Base-by-base conservation (phyloP, 2,113 vertebrate genomes). In the Lophotis ruficrista region DNA sequence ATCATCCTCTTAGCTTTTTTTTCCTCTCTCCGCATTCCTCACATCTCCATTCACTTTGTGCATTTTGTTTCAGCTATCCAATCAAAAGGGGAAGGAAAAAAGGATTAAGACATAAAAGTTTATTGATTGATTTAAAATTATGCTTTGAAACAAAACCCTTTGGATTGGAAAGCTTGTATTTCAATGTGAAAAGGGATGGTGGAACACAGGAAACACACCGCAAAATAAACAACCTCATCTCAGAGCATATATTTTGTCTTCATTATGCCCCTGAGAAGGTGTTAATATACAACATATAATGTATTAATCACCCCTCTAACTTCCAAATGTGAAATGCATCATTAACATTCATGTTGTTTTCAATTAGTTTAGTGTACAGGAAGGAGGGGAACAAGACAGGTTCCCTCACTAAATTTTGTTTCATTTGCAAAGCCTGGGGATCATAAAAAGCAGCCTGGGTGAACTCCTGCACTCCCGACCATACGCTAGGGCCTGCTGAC, bases 311-410 rank as follows among this genome's bases (percentile, higher is more conserved):
- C 94, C 93, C 92, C 94, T 97, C 97, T 97, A 97, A 98, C 96
- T 97, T 98, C 96, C 97, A 96, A 97, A 98, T 75, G 97, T 33
- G 97, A 98, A 95, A 98, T 98, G 98, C 97, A 97, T 97, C 98
- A 97, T 98, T 98, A 98, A 98, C 98, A 98, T 98, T 98, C 97
- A 96, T 96, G 97, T 97, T 98, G 98, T 57, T 98, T 96, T 97
- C 98, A 98, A 98, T 98, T 98, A 98, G 97, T 64, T 86, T 16
- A 90, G 94, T 94, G 92, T 43, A 95, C 41, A 94, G 87, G 89
- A 93, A 97, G 96, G 90, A 97, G 90, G 89, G 93, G 56, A 94
- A 53, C 77, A 21, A 92, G 68, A n/a, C 14, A 47, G 84, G 86
- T 54, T 91, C 95, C 78, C 79, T 93, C 87, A 35, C 84, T 87